Evolutionary conservation across 2,797 vertebrate species (phyloP).

Genomic region (Odontamblyopus lacepedii): DNA sequence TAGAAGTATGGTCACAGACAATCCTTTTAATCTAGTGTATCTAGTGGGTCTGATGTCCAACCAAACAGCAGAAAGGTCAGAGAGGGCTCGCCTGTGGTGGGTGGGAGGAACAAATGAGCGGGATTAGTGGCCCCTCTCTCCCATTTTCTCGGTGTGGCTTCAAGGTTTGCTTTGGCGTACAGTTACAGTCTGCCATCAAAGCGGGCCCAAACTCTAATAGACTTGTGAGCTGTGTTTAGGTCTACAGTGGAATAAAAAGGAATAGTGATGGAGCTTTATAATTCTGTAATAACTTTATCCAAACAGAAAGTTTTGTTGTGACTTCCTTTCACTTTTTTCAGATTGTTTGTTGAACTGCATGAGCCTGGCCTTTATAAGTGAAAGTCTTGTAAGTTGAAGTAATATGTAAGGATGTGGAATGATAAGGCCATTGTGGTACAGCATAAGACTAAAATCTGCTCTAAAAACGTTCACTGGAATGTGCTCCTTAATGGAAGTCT

Average conservation of each 20-base stretch:
- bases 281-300: conserved; percentile 48
- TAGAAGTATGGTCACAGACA: conserved; percentile 41
- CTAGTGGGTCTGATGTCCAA: conserved; percentile 63
- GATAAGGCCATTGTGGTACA: not conserved
- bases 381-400: not conserved
- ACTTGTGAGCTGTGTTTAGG: conserved; percentile 44
- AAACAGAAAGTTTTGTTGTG: conserved; percentile 36
- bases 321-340: conserved; percentile 12
- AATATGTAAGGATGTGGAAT: not conserved
- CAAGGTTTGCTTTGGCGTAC: conserved; percentile 58
- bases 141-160: conserved; percentile 50
- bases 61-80: conserved; percentile 64
- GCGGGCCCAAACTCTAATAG: conserved; percentile 45
- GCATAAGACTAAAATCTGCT: not conserved
- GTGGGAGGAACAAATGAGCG: conserved; percentile 70
- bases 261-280: conserved; percentile 22
- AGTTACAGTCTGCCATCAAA: conserved; percentile 62
- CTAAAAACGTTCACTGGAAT: not conserved
- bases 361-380: not conserved
- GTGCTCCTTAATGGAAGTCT: no score
- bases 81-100: conserved; percentile 57
- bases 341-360: conserved; percentile 20
- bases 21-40: conserved; percentile 72
- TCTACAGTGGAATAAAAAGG: conserved; percentile 18
- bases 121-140: conserved; percentile 45